Conservation (phyloP, 35 echinoderm and acorn worm genomes). For the Lytechinus pictus region DNA sequence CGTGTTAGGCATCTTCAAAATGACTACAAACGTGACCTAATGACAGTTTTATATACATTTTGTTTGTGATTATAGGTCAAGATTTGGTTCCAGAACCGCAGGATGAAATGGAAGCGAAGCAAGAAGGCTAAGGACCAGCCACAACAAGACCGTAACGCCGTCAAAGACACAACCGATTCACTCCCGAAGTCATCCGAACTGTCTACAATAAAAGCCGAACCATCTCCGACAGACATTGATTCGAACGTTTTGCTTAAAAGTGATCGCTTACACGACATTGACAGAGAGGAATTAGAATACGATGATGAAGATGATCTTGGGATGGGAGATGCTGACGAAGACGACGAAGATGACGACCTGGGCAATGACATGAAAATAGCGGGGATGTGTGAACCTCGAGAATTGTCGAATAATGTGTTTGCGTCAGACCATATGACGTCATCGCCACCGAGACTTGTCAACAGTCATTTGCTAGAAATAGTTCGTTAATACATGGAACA, state of each 20-base stretch:
- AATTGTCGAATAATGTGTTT: constrained; percentile 14
- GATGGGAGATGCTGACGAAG: constrained; percentile 17
- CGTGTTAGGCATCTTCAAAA: neutral
- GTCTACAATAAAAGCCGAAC: constrained; percentile 11
- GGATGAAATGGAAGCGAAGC: constrained; percentile 99
- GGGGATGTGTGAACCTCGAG: neutral
- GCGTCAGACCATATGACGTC: constrained; percentile 37
- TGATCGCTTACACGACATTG: constrained; percentile 27
- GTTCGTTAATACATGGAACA: constrained; percentile 19
- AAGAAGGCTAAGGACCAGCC: constrained; percentile 91
- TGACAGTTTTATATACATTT: neutral
- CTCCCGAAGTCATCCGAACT: constrained; percentile 23
- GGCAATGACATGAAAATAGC: neutral
- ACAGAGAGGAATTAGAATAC: neutral
- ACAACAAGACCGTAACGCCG: neutral
- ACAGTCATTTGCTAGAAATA: constrained; percentile 31
- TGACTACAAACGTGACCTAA: neutral
- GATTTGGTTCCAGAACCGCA: constrained; percentile 98
- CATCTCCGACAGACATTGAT: neutral
- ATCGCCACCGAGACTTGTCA: constrained; percentile 27
- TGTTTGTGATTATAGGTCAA: constrained; percentile 72
- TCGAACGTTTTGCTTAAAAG: neutral
- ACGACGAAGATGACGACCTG: constrained; percentile 17
- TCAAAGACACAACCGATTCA: constrained; percentile 5
- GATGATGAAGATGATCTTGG: neutral